Percentiles rank a stretch among this genome's conserved stretches.
phyloP scores from a whole-genome alignment of 2,113 vertebrate genomes.

The Rousettus leschenaultii region DNA sequence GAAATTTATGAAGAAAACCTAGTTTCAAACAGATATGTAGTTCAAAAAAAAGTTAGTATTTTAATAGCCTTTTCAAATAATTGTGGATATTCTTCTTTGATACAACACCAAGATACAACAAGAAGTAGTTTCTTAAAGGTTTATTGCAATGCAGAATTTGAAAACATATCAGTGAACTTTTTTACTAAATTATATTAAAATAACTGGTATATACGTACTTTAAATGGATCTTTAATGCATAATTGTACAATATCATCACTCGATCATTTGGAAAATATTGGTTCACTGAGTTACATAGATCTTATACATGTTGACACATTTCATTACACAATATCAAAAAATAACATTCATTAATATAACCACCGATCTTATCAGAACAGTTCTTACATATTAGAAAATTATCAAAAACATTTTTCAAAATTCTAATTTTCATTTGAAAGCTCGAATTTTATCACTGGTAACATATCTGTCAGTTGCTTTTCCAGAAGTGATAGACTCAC shows the following conservation, averaged over 20 bases:
- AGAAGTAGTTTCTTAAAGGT: background rate
- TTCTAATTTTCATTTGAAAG: background rate
- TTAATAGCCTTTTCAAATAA: slow-evolving; percentile 8
- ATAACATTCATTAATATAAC: background rate
- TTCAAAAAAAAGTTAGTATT: background rate
- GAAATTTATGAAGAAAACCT: background rate
- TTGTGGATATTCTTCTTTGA: background rate
- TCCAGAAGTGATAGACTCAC: background rate
- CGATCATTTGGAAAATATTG: background rate
- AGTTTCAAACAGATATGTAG: background rate
- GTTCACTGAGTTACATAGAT: background rate
- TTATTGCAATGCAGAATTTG: background rate
- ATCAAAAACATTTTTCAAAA: slow-evolving; percentile 2
- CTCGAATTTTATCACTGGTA: background rate
- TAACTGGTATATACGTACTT: background rate
- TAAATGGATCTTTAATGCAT: background rate
- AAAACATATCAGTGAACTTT: background rate
- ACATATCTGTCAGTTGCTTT: background rate
- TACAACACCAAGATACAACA: background rate
- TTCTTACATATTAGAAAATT: background rate
- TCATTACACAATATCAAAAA: background rate
- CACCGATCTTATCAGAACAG: background rate
- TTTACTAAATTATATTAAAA: background rate
- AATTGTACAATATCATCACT: background rate
- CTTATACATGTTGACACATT: background rate